These are phyloP conservation scores for Dermolepida albohirtum DNA, from an alignment of 2,888 invertebrate species.

Conservation along the genomic window DNA sequence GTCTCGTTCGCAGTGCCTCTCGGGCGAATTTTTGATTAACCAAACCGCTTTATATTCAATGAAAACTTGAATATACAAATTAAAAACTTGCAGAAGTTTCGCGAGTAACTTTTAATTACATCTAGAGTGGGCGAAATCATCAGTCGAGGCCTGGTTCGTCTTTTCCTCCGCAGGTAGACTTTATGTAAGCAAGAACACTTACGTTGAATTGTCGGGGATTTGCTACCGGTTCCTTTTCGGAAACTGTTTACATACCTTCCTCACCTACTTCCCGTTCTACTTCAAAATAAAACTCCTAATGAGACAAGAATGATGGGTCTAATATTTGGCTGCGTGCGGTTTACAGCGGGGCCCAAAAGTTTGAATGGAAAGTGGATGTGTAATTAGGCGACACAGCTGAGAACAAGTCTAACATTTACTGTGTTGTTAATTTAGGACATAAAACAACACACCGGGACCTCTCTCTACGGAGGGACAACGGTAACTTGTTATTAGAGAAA, in stretches of 20 bases:
- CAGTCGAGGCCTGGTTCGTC: neutral
- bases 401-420: constrained; percentile 46
- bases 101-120: constrained; percentile 27
- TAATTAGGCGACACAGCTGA: constrained; percentile 47
- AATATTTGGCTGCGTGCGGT: constrained; percentile 30
- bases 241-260: constrained; percentile 1
- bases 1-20: too few relatives aligned
- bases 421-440: constrained; percentile 49
- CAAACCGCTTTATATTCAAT: constrained; percentile 25
- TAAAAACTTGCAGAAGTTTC: constrained; percentile 20
- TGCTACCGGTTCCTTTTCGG: constrained; percentile 2
- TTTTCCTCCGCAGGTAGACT: too few relatives aligned
- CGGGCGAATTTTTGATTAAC: constrained; percentile 2
- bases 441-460: constrained; percentile 47
- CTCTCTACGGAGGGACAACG: constrained; percentile 37
- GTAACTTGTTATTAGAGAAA: constrained; percentile 49
- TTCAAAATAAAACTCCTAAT: constrained; percentile 15
- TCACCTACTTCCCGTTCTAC: neutral
- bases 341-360: constrained; percentile 20
- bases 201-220: too few relatives aligned
- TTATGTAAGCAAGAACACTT: too few relatives aligned
- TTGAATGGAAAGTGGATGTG: constrained; percentile 20
- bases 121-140: constrained; percentile 21
- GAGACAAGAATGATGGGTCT: constrained; percentile 28
- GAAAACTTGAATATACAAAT: constrained; percentile 16